Percentiles rank a stretch among this genome's conserved stretches.
These are phyloP conservation scores for Arvicanthis niloticus DNA, from an alignment of 2,113 vertebrate genomes.

Conservation along the genomic window DNA sequence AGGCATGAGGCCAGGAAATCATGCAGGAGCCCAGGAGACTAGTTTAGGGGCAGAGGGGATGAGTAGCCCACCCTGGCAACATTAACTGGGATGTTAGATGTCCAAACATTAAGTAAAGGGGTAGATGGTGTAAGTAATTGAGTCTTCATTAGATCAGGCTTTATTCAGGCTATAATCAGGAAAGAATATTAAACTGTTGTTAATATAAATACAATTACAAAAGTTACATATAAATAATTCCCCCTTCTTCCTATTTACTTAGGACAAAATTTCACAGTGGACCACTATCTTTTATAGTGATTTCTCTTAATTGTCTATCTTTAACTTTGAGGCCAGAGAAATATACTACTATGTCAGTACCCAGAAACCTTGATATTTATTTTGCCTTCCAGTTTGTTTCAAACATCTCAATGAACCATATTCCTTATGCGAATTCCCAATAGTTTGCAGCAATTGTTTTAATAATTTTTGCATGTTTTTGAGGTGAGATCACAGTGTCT, in stretches of 20 bases:
- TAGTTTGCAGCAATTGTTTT: slow-evolving; percentile 50
- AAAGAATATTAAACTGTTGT: not conserved
- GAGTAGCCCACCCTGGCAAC: not conserved
- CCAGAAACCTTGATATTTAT: slow-evolving; percentile 37
- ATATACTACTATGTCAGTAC: not conserved
- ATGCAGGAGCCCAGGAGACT: not conserved
- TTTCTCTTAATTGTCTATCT: not conserved
- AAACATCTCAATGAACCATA: not conserved
- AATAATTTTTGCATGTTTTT: slow-evolving; percentile 46
- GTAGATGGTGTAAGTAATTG: not conserved
- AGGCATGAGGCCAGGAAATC: not conserved
- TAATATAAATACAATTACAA: not conserved
- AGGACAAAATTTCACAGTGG: not conserved
- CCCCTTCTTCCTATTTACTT: not conserved
- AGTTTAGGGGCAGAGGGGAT: not conserved
- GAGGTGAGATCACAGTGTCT: not conserved
- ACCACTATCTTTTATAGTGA: not conserved
- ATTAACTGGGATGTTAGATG: not conserved
- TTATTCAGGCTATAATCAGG: not conserved
- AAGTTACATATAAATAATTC: not conserved
- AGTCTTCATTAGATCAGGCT: not conserved
- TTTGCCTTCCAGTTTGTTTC: slow-evolving; percentile 38
- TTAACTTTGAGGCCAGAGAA: not conserved
- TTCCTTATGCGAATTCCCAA: slow-evolving; percentile 10
- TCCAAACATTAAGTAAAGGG: not conserved